phyloP scores from a whole-genome alignment of 2,113 vertebrate species.

The Leuciscus idus region DNA sequence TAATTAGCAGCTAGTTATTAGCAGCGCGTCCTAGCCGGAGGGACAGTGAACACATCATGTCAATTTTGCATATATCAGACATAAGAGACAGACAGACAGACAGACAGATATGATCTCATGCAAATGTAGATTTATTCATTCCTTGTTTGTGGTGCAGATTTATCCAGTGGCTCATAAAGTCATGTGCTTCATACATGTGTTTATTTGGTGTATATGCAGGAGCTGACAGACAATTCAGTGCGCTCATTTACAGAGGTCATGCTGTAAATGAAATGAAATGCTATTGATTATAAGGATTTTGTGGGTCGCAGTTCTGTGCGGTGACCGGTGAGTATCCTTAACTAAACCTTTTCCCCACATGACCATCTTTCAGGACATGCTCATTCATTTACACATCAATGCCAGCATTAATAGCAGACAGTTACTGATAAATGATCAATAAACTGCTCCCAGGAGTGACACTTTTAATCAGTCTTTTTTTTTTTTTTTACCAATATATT shows the following conservation, averaged over 20 bases:
- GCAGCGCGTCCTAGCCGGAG: too few species aligned
- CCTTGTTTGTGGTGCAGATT: too few species aligned
- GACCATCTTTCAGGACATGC: not conserved
- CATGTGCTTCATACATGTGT: not conserved
- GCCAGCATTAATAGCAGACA: not conserved
- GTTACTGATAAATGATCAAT: not conserved
- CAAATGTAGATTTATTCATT: too few species aligned
- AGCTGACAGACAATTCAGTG: not conserved
- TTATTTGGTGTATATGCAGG: not conserved
- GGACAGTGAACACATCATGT: too few species aligned
- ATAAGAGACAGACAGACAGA: not conserved
- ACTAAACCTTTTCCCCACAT: not conserved
- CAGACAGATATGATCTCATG: too few species aligned
- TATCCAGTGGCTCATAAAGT: not conserved
- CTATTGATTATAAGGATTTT: not conserved
- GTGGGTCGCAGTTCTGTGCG: not conserved
- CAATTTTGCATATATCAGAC: too few species aligned
- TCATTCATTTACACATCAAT: not conserved
- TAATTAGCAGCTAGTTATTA: not conserved
- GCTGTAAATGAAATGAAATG: not conserved
- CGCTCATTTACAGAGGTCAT: not conserved
- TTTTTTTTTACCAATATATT: not conserved
- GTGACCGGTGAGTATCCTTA: not conserved
- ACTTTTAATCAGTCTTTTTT: not conserved
- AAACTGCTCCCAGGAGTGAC: not conserved